Evolutionary conservation across 2,888 invertebrate species (phyloP).

Genomic region (Protophormia terraenovae): DNA sequence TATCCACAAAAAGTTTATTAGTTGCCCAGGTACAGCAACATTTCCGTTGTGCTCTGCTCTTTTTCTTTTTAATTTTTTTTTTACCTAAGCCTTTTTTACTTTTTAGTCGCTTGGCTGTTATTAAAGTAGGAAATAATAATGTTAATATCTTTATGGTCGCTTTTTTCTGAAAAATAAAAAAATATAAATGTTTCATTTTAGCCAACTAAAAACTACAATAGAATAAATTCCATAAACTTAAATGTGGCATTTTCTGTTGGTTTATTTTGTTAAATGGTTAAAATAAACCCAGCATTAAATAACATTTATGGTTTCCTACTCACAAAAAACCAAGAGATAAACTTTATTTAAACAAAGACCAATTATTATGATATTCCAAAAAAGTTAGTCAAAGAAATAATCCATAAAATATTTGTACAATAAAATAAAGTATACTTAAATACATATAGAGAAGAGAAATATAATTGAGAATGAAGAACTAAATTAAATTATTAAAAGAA

Average conservation of each 20-base stretch:
- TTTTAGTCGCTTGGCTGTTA: background rate
- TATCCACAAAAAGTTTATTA: constrained; percentile 23
- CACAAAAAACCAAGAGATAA: constrained; percentile 19
- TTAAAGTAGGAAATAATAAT: constrained; percentile 28
- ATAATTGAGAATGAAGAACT: too few species aligned
- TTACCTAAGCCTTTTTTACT: too few species aligned
- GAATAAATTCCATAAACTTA: constrained; percentile 36
- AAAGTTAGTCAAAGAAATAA: too few species aligned
- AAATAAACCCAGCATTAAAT: constrained; percentile 15
- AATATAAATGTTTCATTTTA: too few species aligned
- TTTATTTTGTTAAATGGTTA: constrained; percentile 13
- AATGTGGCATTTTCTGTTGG: background rate
- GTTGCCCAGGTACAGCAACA: constrained; percentile 22
- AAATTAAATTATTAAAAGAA: too few species aligned
- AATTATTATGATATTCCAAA: constrained; percentile 16
- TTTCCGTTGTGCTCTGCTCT: constrained; percentile 8
- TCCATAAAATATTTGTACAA: too few species aligned
- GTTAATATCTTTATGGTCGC: constrained; percentile 19
- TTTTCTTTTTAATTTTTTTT: background rate
- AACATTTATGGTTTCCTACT: constrained; percentile 44
- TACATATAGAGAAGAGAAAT: too few species aligned
- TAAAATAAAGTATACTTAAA: too few species aligned
- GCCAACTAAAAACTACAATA: constrained; percentile 23
- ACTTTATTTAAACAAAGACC: constrained; percentile 15
- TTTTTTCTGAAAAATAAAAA: too few species aligned